A percentile compares a stretch with the other conserved stretches of the same genome.
phyloP scores from a whole-genome alignment of 2,888 invertebrate species.

The Maniola hyperantus region DNA sequence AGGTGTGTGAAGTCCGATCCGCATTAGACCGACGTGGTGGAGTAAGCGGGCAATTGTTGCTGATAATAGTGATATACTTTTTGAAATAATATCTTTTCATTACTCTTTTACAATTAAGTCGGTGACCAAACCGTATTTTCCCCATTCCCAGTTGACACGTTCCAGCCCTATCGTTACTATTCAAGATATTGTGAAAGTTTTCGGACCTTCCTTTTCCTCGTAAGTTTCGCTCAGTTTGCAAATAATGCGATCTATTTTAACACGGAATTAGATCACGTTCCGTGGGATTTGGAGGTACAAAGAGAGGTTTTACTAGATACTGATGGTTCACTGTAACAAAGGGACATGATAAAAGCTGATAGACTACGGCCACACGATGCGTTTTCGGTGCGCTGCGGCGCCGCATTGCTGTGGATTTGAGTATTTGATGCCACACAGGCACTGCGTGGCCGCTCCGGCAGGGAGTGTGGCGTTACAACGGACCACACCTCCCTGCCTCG shows the following conservation, averaged over 20 bases:
- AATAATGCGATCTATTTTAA: constrained; percentile 32
- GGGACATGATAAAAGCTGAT: not conserved
- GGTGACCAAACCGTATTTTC: constrained; percentile 21
- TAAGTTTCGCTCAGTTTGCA: constrained; percentile 31
- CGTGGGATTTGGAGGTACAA: constrained; percentile 7
- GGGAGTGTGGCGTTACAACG: too few relatives aligned
- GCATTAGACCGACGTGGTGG: too few relatives aligned
- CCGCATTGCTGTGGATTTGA: too few relatives aligned
- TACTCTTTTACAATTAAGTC: not conserved
- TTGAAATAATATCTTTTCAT: not conserved
- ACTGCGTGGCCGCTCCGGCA: too few relatives aligned
- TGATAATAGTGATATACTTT: too few relatives aligned
- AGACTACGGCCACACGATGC: too few relatives aligned
- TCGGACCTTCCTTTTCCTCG: constrained; percentile 16
- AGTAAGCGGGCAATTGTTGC: too few relatives aligned
- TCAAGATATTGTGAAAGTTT: constrained; percentile 32
- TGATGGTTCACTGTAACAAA: not conserved
- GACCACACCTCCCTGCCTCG: too few relatives aligned
- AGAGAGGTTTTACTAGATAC: constrained; percentile 23
- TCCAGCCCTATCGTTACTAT: constrained; percentile 25
- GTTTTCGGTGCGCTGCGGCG: too few relatives aligned
- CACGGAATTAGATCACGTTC: constrained; percentile 32
- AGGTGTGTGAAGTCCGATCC: too few relatives aligned
- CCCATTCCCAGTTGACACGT: constrained; percentile 27
- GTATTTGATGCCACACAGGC: too few relatives aligned